Evolutionary conservation across 2,113 vertebrate genomes (phyloP).

Genomic region (Nannospalax galili): DNA sequence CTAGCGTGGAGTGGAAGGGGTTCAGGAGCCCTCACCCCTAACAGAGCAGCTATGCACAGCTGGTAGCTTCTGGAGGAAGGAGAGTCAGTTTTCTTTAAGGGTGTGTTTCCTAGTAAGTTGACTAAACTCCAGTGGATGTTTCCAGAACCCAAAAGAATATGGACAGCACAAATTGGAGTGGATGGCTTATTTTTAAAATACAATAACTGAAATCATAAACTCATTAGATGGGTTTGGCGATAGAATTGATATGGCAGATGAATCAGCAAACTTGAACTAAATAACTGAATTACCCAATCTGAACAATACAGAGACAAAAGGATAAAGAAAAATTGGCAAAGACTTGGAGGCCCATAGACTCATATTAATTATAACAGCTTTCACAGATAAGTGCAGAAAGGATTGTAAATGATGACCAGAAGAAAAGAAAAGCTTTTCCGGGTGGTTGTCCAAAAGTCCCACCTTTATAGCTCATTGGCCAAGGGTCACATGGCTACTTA

Average conservation of each 20-base stretch:
- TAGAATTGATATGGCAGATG: not conserved
- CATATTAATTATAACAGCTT: not conserved
- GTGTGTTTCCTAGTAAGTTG: too few relatives aligned
- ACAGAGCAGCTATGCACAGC: too few relatives aligned
- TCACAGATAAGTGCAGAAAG: not conserved
- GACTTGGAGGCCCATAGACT: not conserved
- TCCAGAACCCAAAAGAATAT: too few relatives aligned
- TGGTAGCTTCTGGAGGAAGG: too few relatives aligned
- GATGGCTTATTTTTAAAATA: too few relatives aligned
- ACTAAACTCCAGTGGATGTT: too few relatives aligned
- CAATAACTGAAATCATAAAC: not conserved
- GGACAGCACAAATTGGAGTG: too few relatives aligned
- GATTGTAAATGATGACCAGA: not conserved
- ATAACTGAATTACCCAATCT: not conserved
- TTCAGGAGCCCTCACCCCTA: too few relatives aligned
- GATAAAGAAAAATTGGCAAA: not conserved
- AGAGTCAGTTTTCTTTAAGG: too few relatives aligned
- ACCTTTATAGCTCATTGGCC: not conserved
- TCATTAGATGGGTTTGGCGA: not conserved
- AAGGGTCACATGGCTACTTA: slow-evolving; percentile 6
- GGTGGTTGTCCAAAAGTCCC: not conserved
- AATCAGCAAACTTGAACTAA: not conserved
- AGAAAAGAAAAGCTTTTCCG: slow-evolving; percentile 17
- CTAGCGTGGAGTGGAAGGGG: too few relatives aligned
- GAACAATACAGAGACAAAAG: not conserved